Percentiles rank a stretch among this genome's conserved stretches.
Conservation (phyloP, 2,888 invertebrate species). For the Oxyteleia sp. region DNA sequence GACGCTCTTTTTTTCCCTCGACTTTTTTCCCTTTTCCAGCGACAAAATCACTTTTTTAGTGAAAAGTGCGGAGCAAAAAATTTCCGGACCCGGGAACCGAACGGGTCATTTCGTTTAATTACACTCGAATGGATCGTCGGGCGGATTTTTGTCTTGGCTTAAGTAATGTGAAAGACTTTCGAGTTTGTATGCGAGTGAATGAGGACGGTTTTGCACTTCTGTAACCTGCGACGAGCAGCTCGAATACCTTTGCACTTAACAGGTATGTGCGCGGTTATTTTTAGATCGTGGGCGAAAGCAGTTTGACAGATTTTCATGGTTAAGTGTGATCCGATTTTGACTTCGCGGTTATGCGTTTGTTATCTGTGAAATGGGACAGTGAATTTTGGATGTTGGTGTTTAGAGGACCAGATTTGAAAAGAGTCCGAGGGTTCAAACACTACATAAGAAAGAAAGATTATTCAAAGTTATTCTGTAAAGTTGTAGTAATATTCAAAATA, state of each 20-base stretch:
- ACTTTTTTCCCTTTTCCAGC: background rate
- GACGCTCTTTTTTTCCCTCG: background rate
- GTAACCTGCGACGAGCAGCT: constrained; percentile 49
- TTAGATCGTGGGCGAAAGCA: constrained; percentile 55
- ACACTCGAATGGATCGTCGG: background rate
- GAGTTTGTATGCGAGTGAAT: constrained; percentile 20
- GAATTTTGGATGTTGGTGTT: too few species aligned
- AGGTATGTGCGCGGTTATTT: constrained; percentile 66
- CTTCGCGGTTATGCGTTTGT: background rate
- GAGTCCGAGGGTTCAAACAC: too few species aligned
- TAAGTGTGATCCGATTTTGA: constrained; percentile 1
- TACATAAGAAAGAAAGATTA: too few species aligned
- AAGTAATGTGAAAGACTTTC: constrained; percentile 8
- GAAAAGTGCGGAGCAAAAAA: background rate
- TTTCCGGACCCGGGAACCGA: background rate
- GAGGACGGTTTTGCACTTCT: constrained; percentile 54
- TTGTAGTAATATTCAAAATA: too few species aligned
- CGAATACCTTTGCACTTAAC: constrained; percentile 62
- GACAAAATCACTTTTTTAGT: background rate
- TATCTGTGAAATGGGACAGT: too few species aligned
- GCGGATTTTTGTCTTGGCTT: background rate
- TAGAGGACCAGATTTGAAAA: too few species aligned
- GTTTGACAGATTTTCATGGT: constrained; percentile 42
- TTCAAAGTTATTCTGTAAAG: too few species aligned
- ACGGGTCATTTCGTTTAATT: background rate